phyloP scores from a whole-genome alignment of 2,113 vertebrate species.

The Sula dactylatra region DNA sequence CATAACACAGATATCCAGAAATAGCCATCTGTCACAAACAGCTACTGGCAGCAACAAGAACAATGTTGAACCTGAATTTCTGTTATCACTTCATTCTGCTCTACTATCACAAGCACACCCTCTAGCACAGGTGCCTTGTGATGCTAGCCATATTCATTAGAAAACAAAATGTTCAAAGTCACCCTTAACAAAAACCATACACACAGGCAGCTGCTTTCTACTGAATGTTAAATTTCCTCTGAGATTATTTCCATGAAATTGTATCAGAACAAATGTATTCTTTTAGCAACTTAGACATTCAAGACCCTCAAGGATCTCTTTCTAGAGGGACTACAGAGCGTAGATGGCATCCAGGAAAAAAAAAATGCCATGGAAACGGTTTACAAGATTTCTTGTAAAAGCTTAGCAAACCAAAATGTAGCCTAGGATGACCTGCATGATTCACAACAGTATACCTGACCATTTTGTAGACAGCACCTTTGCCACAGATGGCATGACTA shows the following conservation, averaged over 20 bases:
- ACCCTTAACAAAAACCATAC: neutral
- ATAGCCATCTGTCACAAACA: neutral
- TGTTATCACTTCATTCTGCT: neutral
- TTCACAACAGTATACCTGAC: neutral
- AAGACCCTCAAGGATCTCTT: neutral
- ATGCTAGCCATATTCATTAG: neutral
- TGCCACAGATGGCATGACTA: neutral
- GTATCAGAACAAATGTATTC: neutral
- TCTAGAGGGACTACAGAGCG: neutral
- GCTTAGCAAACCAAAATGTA: neutral
- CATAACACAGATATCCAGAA: neutral
- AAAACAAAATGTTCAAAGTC: neutral
- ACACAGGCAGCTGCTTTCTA: neutral
- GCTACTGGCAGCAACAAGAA: neutral
- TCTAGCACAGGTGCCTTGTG: neutral
- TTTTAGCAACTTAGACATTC: neutral
- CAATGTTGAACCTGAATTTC: neutral
- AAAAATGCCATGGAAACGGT: neutral
- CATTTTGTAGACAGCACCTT: neutral
- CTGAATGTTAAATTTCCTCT: neutral
- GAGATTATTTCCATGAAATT: neutral
- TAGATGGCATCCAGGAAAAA: neutral
- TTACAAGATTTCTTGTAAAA: neutral
- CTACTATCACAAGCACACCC: neutral
- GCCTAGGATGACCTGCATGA: neutral